Conservation (phyloP, 1,140 invertebrate genomes). For the Ostrea edulis region DNA sequence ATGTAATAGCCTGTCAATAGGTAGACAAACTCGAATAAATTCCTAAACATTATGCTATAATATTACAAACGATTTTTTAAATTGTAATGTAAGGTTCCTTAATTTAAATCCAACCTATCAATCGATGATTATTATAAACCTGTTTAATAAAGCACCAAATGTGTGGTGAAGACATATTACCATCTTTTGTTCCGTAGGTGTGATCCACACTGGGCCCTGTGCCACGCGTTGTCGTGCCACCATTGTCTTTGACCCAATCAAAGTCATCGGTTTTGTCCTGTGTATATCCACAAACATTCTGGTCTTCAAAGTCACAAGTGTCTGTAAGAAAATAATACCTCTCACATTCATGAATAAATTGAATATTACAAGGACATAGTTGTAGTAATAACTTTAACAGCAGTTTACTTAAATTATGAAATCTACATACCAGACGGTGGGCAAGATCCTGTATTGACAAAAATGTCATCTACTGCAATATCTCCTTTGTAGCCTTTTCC, state of each 20-base stretch:
- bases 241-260: constrained; percentile 86
- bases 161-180: constrained; percentile 28
- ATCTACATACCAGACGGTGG: constrained; percentile 63
- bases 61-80: no score
- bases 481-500: constrained; percentile 71
- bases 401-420: background rate
- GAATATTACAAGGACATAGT: no score
- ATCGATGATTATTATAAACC: no score
- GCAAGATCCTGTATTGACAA: constrained; percentile 76
- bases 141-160: no score
- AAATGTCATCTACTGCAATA: constrained; percentile 78
- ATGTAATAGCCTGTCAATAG: constrained; percentile 70
- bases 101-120: no score
- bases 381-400: no score
- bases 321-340: constrained; percentile 40
- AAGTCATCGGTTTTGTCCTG: constrained; percentile 88
- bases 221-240: constrained; percentile 82
- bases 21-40: background rate
- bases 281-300: constrained; percentile 86
- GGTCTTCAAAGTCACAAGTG: constrained; percentile 86
- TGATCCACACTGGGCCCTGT: constrained; percentile 89
- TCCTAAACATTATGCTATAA: no score
- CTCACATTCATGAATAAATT: no score
- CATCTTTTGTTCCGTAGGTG: constrained; percentile 79
- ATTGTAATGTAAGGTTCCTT: no score